Conservation (phyloP, 2,888 invertebrate species). For the Leucophora obtusa region DNA sequence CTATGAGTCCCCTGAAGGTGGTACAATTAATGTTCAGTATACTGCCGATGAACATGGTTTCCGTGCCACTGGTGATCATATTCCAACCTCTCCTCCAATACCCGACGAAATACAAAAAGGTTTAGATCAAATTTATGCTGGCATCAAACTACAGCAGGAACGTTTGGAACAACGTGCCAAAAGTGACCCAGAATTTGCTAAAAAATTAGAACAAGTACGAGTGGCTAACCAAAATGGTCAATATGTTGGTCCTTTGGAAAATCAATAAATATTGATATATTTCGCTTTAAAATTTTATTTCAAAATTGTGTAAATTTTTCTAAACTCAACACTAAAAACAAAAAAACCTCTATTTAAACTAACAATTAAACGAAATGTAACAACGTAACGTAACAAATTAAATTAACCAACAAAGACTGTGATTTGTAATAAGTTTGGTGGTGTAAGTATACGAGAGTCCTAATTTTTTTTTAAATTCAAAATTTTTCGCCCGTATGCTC, state of each 20-base stretch:
- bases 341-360: constrained; percentile 16
- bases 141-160: constrained; percentile 82
- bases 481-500: constrained; percentile 21
- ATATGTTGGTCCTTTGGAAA: constrained; percentile 79
- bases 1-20: constrained; percentile 89
- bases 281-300: too few species aligned
- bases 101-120: constrained; percentile 92
- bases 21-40: constrained; percentile 85
- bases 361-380: constrained; percentile 32
- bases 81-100: constrained; percentile 90
- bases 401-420: constrained; percentile 69
- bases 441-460: constrained; percentile 51
- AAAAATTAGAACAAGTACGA: constrained; percentile 76
- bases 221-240: constrained; percentile 83
- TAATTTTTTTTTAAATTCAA: constrained; percentile 19
- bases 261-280: constrained; percentile 60
- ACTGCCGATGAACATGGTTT: constrained; percentile 91
- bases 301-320: constrained; percentile 11
- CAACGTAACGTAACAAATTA: constrained; percentile 26
- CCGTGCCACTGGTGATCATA: constrained; percentile 88
- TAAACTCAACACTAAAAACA: constrained; percentile 14
- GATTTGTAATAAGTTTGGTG: constrained; percentile 69
- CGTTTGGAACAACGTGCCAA: constrained; percentile 80
- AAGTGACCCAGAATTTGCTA: constrained; percentile 78
- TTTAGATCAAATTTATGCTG: constrained; percentile 90